phyloP scores from a whole-genome alignment of 2,113 vertebrate species.

The Willisornis vidua region DNA sequence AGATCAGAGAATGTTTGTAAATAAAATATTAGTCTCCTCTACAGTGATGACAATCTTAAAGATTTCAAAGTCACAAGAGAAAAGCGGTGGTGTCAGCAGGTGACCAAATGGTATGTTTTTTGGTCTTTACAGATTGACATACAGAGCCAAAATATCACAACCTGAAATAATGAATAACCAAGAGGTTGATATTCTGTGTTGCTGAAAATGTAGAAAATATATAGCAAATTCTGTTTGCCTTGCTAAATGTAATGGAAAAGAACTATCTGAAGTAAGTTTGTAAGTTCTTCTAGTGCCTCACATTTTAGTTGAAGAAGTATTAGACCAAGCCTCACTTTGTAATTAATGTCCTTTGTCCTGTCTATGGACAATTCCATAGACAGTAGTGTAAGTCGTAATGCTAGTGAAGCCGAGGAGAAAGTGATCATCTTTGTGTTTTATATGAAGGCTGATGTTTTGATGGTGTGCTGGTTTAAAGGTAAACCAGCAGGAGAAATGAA shows the following conservation, averaged over 20 bases:
- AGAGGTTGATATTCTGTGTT: slow-evolving; percentile 48
- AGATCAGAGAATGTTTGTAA: neutral
- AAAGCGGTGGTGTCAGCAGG: neutral
- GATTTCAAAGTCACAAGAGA: neutral
- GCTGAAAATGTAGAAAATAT: slow-evolving; percentile 75
- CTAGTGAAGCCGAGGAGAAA: no score
- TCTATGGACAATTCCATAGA: neutral
- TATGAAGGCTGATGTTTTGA: no score
- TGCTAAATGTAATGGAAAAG: slow-evolving; percentile 41
- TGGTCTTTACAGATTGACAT: slow-evolving; percentile 30
- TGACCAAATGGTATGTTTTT: neutral
- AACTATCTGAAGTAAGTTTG: slow-evolving; percentile 47
- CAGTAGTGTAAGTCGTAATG: no score
- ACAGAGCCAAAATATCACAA: slow-evolving; percentile 37
- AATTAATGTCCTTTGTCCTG: neutral
- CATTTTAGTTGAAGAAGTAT: neutral
- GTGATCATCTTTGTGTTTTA: no score
- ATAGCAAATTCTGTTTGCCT: slow-evolving; percentile 67
- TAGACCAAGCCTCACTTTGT: neutral
- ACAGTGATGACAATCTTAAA: neutral
- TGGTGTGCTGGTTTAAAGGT: no score
- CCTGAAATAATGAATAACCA: slow-evolving; percentile 33
- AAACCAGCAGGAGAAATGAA: no score
- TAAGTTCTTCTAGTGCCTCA: neutral
- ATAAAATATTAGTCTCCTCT: neutral